phyloP scores from a whole-genome alignment of 2,797 vertebrate species.

The Bucorvus abyssinicus region DNA sequence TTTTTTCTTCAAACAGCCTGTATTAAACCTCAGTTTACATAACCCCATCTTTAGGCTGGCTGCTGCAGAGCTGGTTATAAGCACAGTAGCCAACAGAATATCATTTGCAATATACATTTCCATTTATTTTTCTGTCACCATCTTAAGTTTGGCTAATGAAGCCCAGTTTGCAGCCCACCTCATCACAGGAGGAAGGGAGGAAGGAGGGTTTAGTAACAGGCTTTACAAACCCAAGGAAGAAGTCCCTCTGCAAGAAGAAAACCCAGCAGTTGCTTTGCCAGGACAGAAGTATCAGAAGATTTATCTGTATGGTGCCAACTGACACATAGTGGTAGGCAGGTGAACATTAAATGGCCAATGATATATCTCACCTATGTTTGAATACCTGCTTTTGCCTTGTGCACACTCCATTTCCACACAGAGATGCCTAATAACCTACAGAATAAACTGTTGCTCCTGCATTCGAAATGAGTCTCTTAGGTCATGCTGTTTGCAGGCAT shows the following conservation, averaged over 20 bases:
- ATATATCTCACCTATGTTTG: not conserved
- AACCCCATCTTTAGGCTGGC: not conserved
- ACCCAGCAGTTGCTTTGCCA: not conserved
- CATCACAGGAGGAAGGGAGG: not conserved
- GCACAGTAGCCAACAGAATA: not conserved
- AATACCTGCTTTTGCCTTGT: not conserved
- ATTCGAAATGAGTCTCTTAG: not conserved
- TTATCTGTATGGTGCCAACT: not conserved
- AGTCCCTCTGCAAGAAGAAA: not conserved
- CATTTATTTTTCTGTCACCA: not conserved
- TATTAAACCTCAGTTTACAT: not conserved
- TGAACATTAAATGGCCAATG: not conserved
- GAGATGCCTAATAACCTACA: not conserved
- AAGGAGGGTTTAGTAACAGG: not conserved
- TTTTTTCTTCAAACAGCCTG: not conserved
- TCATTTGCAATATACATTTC: not conserved
- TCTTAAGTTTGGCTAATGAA: not conserved
- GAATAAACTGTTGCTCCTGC: not conserved
- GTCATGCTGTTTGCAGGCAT: not conserved
- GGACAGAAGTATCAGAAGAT: not conserved
- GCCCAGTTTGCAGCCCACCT: not conserved
- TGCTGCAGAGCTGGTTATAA: not conserved
- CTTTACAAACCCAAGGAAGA: not conserved
- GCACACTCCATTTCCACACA: not conserved
- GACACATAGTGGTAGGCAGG: not conserved